Conservation (phyloP, 1,140 invertebrate species). For the Asbolus verrucosus region DNA sequence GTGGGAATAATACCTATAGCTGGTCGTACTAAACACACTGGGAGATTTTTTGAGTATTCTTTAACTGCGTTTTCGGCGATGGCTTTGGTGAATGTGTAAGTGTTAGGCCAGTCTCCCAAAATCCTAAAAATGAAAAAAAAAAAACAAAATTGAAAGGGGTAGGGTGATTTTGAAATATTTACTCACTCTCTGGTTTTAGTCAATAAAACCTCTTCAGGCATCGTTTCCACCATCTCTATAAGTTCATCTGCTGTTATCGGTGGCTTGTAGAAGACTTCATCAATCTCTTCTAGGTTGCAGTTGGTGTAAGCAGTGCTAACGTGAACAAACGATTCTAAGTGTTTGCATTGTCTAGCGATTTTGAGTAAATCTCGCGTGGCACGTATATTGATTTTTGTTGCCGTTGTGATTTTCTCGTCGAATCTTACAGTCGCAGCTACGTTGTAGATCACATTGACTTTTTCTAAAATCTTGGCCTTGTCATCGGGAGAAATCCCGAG, state of each 20-base stretch:
- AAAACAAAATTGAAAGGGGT: too few relatives aligned
- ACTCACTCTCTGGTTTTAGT: conserved; percentile 75
- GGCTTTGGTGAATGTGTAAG: conserved; percentile 75
- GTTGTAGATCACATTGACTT: conserved; percentile 74
- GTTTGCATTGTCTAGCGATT: conserved; percentile 78
- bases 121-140: conserved; percentile 61
- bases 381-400: conserved; percentile 75
- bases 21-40: conserved; percentile 78
- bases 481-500: conserved; percentile 78
- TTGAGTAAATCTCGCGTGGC: conserved; percentile 74
- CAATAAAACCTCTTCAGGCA: conserved; percentile 74
- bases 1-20: conserved; percentile 70
- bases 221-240: conserved; percentile 75
- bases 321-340: conserved; percentile 70
- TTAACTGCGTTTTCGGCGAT: conserved; percentile 71
- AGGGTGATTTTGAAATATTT: too few relatives aligned
- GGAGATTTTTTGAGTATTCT: conserved; percentile 67
- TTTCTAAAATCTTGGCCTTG: conserved; percentile 68
- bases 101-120: conserved; percentile 72
- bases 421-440: conserved; percentile 76
- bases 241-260: conserved; percentile 69
- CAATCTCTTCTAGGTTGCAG: conserved; percentile 66
- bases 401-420: conserved; percentile 73
- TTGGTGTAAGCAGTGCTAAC: conserved; percentile 76
- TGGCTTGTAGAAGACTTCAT: conserved; percentile 69